These are phyloP conservation scores for Stercorarius parasiticus DNA, from an alignment of 2,113 vertebrate species.

Conservation along the genomic window DNA sequence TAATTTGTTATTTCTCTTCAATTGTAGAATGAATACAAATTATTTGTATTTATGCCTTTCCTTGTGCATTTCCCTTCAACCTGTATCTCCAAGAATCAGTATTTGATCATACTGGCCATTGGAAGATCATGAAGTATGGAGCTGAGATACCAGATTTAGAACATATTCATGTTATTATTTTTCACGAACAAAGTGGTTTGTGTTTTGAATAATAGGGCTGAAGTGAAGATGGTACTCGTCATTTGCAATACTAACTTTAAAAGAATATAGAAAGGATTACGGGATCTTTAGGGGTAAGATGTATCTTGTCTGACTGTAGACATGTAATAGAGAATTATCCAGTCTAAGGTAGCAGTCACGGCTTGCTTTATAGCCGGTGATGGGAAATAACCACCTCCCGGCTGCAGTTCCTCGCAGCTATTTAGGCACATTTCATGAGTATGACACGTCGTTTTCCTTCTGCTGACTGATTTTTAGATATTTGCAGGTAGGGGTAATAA, in stretches of 20 bases:
- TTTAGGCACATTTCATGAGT: background rate
- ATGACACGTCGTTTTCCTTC: background rate
- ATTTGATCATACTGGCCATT: background rate
- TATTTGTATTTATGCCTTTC: conserved; percentile 5
- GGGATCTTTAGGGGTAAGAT: background rate
- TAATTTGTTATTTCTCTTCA: conserved; percentile 26
- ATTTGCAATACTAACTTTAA: background rate
- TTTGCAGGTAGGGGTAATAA: background rate
- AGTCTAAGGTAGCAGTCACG: background rate
- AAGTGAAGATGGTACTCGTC: background rate
- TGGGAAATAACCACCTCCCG: background rate
- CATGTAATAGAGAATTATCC: background rate
- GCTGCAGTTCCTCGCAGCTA: background rate
- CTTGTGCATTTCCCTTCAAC: background rate
- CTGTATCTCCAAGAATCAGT: background rate
- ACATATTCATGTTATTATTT: background rate
- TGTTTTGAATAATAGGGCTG: background rate
- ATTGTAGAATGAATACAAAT: background rate
- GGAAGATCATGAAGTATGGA: background rate
- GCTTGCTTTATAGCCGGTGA: background rate
- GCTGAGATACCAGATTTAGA: background rate
- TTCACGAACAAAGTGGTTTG: background rate
- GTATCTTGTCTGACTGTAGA: background rate
- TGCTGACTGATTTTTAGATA: background rate
- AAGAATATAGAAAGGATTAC: background rate